A percentile compares a stretch with the other conserved stretches of the same genome.
Conservation (phyloP, 2,888 invertebrate species). For the Apamea crenata region DNA sequence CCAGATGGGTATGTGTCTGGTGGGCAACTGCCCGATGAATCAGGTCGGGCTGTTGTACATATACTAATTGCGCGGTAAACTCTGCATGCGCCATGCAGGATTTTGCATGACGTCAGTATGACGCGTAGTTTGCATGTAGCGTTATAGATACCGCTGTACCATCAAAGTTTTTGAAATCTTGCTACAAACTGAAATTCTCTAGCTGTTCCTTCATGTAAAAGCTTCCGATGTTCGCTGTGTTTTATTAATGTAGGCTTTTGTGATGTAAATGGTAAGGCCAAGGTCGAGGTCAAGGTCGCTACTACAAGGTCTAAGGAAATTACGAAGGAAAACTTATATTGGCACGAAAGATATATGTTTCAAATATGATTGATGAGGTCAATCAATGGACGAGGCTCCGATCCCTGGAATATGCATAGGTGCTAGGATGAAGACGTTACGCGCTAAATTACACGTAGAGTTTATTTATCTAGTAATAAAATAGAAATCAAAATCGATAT, state of each 20-base stretch:
- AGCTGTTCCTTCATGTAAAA: not conserved
- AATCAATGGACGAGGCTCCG: not conserved
- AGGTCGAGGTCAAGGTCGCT: slow-evolving; percentile 25
- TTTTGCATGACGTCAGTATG: too few relatives aligned
- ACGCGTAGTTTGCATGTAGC: too few relatives aligned
- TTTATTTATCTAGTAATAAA: not conserved
- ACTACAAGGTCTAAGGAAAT: slow-evolving; percentile 23
- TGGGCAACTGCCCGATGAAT: too few relatives aligned
- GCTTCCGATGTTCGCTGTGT: not conserved
- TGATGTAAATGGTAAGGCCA: not conserved
- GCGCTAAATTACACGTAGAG: not conserved
- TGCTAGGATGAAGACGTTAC: not conserved
- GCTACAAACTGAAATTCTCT: not conserved
- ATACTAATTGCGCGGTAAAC: too few relatives aligned
- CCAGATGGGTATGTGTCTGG: too few relatives aligned
- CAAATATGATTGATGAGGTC: slow-evolving; percentile 23
- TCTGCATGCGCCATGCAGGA: too few relatives aligned
- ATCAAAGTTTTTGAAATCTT: not conserved
- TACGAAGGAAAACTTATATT: slow-evolving; percentile 11
- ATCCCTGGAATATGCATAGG: not conserved
- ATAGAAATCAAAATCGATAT: not conserved
- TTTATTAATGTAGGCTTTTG: slow-evolving; percentile 15
- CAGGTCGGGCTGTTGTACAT: too few relatives aligned
- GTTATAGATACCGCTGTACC: too few relatives aligned
- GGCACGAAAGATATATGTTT: slow-evolving; percentile 1